Percentiles rank a stretch among this genome's conserved stretches.
phyloP scores from a whole-genome alignment of 64 coral and sea anemone species.

The Montipora efflorescens region DNA sequence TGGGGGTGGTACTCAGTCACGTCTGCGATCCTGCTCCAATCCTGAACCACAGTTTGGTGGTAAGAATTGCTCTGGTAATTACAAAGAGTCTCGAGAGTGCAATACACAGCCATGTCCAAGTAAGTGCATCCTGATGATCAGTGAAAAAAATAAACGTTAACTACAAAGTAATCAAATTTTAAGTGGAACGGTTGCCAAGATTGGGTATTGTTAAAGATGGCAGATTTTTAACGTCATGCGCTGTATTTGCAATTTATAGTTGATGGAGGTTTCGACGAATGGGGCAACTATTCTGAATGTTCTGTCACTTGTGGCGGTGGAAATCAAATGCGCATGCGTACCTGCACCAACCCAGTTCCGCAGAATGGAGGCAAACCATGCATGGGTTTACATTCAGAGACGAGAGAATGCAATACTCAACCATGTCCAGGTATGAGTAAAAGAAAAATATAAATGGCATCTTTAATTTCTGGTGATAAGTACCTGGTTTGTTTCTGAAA shows the following conservation, averaged over 20 bases:
- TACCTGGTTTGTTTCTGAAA: not conserved
- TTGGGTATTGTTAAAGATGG: no score
- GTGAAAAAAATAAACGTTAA: no score
- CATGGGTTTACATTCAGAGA: slow-evolving; percentile 56
- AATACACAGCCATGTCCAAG: slow-evolving; percentile 91
- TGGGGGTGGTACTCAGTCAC: slow-evolving; percentile 72
- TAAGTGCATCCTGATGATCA: slow-evolving; percentile 18
- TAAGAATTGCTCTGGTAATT: slow-evolving; percentile 78
- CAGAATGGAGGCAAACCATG: slow-evolving; percentile 80
- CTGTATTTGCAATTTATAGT: slow-evolving; percentile 17
- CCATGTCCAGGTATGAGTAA: slow-evolving; percentile 70
- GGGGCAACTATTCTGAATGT: slow-evolving; percentile 86
- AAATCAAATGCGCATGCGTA: slow-evolving; percentile 66
- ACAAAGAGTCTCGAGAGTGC: slow-evolving; percentile 71
- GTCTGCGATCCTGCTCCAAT: slow-evolving; percentile 82
- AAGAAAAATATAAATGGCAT: no score
- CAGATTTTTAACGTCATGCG: no score
- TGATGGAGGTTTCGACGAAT: slow-evolving; percentile 89
- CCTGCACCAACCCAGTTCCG: slow-evolving; percentile 84
- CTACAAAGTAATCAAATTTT: no score
- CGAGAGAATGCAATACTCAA: slow-evolving; percentile 86
- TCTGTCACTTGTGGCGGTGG: slow-evolving; percentile 79
- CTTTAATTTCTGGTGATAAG: no score
- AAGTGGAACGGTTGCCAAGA: no score
- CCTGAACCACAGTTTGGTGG: slow-evolving; percentile 88